Base-by-base conservation (phyloP, 92 coral and sea anemone genomes). In the Porites lobata region DNA sequence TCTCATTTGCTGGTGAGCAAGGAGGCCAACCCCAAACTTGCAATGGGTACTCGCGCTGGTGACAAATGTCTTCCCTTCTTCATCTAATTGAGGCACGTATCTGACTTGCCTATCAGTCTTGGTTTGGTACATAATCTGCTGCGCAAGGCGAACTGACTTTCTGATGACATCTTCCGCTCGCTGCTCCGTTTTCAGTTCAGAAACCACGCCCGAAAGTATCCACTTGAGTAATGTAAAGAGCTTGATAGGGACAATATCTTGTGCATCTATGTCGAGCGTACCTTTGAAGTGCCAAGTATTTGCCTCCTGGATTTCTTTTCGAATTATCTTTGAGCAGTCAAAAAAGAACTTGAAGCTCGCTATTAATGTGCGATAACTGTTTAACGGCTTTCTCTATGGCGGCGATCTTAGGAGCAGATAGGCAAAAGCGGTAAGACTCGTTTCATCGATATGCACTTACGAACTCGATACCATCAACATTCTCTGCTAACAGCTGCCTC, bases 391-490 rank as follows among this genome's bases (percentile, higher is more conserved):
- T 53, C 12, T 86, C 91, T 57, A 91, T 83, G 72, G 92, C 94
- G 56, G 91, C 94, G 62, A 91, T 56, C 43, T 86, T 86, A 18
- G 94, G 88, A 24, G 91, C 88, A 56, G 32, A 50, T 9, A 91
- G 26, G 76, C 88, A 91, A 75, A 91, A 91, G 0, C 88, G 68
- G 57, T 86, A 76, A 53, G 87, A 63, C 66, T 87, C 73, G 75
- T 88, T 91, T 21, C 89, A 89, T 65, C 70, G 89, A 69, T 20
- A 71, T 5, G 94, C 92, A 72, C 75, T 81, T 66, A 84, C 63
- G 65, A 91, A 91, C 50, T 87, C 90, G 64, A 87, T 77, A 73
- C 80, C 88, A 1, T 87, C 94, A 75, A 88, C 82, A 66, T 88
- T 75, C 4, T 54, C 72, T 17, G 54, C 61, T 14, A 75, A 12